phyloP scores from a whole-genome alignment of 2,888 invertebrate genomes.

The Nysson spinosus region DNA sequence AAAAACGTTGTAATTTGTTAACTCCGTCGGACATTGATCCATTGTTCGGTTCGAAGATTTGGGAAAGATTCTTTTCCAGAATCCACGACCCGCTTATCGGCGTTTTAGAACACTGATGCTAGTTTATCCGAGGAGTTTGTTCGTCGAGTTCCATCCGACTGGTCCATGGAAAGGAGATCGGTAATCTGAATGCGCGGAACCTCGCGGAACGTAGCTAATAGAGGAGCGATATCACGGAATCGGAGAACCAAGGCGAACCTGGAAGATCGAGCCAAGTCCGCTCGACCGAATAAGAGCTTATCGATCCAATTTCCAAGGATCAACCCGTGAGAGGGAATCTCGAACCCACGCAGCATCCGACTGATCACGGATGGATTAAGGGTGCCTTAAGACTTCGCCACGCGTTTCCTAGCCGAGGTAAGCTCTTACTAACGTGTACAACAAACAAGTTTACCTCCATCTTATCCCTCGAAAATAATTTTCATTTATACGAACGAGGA shows the following conservation, averaged over 20 bases:
- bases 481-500: too few relatives aligned
- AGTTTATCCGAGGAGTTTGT: background rate
- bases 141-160: background rate
- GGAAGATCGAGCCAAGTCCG: slow-evolving; percentile 22
- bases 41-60: too few relatives aligned
- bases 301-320: slow-evolving; percentile 62
- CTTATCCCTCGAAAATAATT: slow-evolving; percentile 2
- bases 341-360: slow-evolving; percentile 29
- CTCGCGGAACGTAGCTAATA: slow-evolving; percentile 25
- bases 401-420: slow-evolving; percentile 39
- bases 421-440: slow-evolving; percentile 29
- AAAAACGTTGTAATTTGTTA: too few relatives aligned
- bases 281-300: slow-evolving; percentile 55
- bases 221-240: slow-evolving; percentile 20
- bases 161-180: too few relatives aligned
- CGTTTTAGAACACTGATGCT: background rate
- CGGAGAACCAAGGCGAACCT: slow-evolving; percentile 7
- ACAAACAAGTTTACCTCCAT: background rate
- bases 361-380: slow-evolving; percentile 59
- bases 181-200: background rate
- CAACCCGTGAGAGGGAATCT: slow-evolving; percentile 40
- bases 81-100: background rate
- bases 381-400: slow-evolving; percentile 57
- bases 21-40: too few relatives aligned
- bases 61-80: too few relatives aligned